These are phyloP conservation scores for Polyommatus iphigenia DNA, from an alignment of 2,888 invertebrate genomes.

Conservation along the genomic window DNA sequence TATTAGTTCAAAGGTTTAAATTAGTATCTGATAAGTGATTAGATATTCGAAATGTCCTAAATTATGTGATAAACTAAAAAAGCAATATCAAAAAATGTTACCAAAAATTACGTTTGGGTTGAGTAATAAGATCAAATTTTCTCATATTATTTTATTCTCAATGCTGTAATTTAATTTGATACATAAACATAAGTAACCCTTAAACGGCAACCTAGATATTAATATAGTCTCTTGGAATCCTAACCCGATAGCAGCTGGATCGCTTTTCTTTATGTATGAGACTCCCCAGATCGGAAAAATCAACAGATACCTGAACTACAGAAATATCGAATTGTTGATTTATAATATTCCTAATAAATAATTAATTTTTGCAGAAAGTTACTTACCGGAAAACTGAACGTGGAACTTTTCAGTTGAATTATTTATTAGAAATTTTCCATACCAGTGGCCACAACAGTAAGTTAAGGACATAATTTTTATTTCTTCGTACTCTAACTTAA, in stretches of 20 bases:
- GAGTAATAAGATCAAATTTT: no score
- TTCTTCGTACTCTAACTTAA: no score
- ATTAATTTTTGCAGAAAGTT: constrained; percentile 3
- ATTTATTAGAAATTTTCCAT: neutral
- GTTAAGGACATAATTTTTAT: no score
- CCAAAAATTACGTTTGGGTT: no score
- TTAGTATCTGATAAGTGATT: no score
- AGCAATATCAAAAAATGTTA: neutral
- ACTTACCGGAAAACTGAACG: neutral
- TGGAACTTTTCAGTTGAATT: constrained; percentile 11
- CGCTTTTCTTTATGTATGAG: neutral
- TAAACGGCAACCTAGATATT: neutral
- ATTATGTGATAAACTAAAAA: neutral
- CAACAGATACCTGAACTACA: neutral
- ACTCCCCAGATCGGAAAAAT: neutral
- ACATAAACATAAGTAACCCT: neutral
- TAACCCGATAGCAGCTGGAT: neutral
- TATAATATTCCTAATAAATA: neutral
- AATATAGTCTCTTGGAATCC: neutral
- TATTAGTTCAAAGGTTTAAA: no score
- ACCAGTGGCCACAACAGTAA: neutral
- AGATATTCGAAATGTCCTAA: neutral
- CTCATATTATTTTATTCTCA: neutral
- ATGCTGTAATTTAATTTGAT: no score
- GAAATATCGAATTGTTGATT: neutral